Percentiles rank a stretch among this genome's conserved stretches.
phyloP scores from a whole-genome alignment of 2,797 vertebrate species.

The Gymnopithys bicolor region DNA sequence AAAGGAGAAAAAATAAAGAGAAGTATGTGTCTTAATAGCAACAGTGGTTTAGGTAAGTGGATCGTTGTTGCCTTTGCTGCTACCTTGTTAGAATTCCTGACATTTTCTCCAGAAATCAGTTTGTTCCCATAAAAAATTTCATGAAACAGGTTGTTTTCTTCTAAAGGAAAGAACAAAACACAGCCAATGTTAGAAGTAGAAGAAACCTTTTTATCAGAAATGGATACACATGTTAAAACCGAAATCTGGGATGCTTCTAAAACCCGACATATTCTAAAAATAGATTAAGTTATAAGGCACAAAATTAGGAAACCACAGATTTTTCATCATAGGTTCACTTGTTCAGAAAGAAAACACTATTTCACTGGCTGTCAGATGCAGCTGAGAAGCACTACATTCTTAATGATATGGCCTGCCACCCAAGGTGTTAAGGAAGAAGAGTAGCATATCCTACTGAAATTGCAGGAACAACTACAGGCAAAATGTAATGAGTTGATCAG shows the following conservation, averaged over 20 bases:
- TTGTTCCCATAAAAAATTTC: background rate
- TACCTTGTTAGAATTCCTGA: background rate
- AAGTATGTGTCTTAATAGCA: background rate
- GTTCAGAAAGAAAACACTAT: background rate
- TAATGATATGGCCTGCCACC: background rate
- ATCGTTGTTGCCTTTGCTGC: background rate
- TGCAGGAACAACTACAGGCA: background rate
- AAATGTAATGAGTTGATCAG: conserved; percentile 17
- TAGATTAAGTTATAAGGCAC: background rate
- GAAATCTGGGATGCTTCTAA: background rate
- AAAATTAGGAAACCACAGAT: background rate
- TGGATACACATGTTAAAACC: background rate
- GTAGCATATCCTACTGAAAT: background rate
- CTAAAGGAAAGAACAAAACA: background rate
- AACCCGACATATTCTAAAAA: background rate
- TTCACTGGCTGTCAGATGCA: background rate
- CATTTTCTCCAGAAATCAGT: background rate
- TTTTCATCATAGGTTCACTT: background rate
- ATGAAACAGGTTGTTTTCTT: background rate
- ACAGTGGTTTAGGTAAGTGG: fast-evolving
- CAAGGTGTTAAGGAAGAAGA: background rate
- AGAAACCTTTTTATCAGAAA: background rate
- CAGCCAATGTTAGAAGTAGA: background rate
- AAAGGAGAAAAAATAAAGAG: background rate
- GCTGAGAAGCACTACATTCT: background rate